Evolutionary conservation across 2,888 invertebrate genomes (phyloP).

Genomic region (Andrena bucephala): DNA sequence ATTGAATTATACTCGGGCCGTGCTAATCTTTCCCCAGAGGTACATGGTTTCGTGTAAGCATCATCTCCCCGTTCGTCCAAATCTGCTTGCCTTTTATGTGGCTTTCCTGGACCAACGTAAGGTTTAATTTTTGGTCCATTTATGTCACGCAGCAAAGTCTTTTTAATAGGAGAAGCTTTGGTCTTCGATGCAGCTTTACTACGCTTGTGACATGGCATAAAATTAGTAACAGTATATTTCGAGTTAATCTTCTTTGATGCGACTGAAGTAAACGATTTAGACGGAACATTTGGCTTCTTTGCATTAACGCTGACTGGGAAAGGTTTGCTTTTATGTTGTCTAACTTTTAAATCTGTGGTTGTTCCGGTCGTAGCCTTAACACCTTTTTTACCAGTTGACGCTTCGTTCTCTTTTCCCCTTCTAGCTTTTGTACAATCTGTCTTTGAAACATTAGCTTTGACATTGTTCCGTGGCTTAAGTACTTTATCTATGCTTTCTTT

Average conservation of each 20-base stretch:
- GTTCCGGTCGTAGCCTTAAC: background rate
- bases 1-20: constrained; percentile 82
- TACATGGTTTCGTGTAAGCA: background rate
- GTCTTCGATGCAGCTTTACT: constrained; percentile 29
- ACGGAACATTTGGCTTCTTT: constrained; percentile 6
- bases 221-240: constrained; percentile 34
- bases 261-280: background rate
- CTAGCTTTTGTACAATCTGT: constrained; percentile 11
- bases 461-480: constrained; percentile 2
- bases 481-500: background rate
- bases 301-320: background rate
- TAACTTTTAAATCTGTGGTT: background rate
- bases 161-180: constrained; percentile 61
- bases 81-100: background rate
- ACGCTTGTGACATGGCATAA: constrained; percentile 61
- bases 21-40: constrained; percentile 62
- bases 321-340: constrained; percentile 10
- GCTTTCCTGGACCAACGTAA: constrained; percentile 68
- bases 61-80: background rate
- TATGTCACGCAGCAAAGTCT: constrained; percentile 63
- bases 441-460: background rate
- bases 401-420: constrained; percentile 60
- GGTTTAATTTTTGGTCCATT: constrained; percentile 57
- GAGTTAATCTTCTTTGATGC: constrained; percentile 18
- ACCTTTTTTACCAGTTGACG: background rate